phyloP scores from a whole-genome alignment of 2,888 invertebrate genomes.

The Conchocele bisecta region DNA sequence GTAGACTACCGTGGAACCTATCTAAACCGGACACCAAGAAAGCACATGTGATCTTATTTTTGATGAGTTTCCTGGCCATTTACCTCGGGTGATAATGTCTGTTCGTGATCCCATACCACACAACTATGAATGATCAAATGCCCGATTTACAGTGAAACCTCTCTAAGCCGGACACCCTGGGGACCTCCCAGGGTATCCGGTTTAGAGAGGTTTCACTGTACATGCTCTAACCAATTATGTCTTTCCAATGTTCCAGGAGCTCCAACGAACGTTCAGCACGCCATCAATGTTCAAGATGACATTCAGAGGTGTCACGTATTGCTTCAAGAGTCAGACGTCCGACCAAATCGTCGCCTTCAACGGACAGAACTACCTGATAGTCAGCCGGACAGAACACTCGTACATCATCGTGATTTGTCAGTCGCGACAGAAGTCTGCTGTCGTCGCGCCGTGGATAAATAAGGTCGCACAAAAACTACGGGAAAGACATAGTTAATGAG shows the following conservation, averaged over 20 bases:
- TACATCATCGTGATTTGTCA: slow-evolving; percentile 36
- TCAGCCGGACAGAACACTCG: slow-evolving; percentile 34
- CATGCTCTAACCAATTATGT: no score
- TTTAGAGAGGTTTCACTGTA: no score
- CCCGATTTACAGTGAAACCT: no score
- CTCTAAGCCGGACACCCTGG: no score
- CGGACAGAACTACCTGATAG: slow-evolving; percentile 38
- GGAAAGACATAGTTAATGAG: slow-evolving; percentile 20
- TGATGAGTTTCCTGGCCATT: no score
- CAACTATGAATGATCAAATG: no score
- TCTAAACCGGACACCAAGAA: no score
- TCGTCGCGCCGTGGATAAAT: slow-evolving; percentile 38
- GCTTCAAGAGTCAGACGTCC: slow-evolving; percentile 28
- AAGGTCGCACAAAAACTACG: slow-evolving; percentile 31
- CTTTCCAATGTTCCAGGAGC: slow-evolving; percentile 37
- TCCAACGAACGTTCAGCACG: not conserved
- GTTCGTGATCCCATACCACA: no score
- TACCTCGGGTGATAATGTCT: no score
- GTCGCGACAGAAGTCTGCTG: slow-evolving; percentile 18
- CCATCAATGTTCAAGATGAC: slow-evolving; percentile 7
- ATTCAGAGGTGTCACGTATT: slow-evolving; percentile 36
- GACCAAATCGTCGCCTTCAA: slow-evolving; percentile 41
- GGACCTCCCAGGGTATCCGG: no score
- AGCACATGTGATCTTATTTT: no score
- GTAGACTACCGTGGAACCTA: no score